Evolutionary conservation across 2,113 vertebrate species (phyloP).

Genomic region (human (Homo sapiens)): DNA sequence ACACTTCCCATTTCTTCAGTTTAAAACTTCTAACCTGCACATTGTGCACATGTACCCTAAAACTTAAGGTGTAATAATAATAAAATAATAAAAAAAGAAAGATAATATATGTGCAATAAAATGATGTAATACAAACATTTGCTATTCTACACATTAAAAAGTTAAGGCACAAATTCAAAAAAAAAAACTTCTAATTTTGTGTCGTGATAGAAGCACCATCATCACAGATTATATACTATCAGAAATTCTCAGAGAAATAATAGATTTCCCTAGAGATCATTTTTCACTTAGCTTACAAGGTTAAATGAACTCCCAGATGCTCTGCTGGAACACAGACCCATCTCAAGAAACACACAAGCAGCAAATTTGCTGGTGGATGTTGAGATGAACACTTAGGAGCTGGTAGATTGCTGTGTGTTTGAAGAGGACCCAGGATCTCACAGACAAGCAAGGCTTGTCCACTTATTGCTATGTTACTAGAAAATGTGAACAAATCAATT

Average conservation of each 20-base stretch:
- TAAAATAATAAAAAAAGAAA: no score
- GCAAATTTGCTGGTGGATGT: background rate
- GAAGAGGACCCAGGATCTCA: background rate
- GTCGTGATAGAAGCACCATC: background rate
- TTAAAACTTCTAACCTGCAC: constrained; percentile 51
- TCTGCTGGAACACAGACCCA: background rate
- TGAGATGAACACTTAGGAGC: background rate
- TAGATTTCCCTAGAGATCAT: background rate
- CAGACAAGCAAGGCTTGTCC: background rate
- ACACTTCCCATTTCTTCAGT: background rate
- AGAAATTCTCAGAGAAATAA: constrained; percentile 43
- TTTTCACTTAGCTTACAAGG: background rate
- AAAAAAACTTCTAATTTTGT: constrained; percentile 57
- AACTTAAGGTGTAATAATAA: no score
- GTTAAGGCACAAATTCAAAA: no score
- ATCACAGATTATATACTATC: background rate
- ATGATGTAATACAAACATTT: no score
- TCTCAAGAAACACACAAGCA: background rate
- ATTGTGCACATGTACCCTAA: no score
- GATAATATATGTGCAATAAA: no score
- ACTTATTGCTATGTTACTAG: background rate
- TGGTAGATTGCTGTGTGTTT: background rate
- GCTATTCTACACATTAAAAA: no score
- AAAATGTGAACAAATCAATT: background rate
- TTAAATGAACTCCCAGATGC: background rate